Evolutionary conservation across 2,888 invertebrate species (phyloP).

Genomic region (Aleiodes leptofemur): DNA sequence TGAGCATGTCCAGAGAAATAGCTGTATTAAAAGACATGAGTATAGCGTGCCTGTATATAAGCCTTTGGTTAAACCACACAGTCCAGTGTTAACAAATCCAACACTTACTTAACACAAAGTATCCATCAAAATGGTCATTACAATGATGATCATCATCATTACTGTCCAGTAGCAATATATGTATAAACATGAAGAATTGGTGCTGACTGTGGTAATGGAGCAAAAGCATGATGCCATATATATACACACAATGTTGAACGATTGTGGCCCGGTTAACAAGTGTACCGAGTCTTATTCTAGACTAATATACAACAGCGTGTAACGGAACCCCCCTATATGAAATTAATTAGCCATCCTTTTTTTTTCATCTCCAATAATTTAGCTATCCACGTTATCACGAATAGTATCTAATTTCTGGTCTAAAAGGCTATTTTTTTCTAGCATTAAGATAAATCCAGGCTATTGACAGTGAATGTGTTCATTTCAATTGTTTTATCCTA

Average conservation of each 20-base stretch:
- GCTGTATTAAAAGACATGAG: not conserved
- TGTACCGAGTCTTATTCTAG: slow-evolving; percentile 68
- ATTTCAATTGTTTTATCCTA: slow-evolving; percentile 29
- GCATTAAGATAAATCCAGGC: not conserved
- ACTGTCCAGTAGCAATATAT: slow-evolving; percentile 34
- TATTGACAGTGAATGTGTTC: not conserved
- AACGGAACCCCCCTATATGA: slow-evolving; percentile 35
- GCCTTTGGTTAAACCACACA: slow-evolving; percentile 5
- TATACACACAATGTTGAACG: slow-evolving; percentile 52
- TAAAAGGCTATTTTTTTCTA: not conserved
- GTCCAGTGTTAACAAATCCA: slow-evolving; percentile 16
- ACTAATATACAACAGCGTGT: slow-evolving; percentile 46
- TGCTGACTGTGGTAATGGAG: slow-evolving; percentile 45
- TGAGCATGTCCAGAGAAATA: slow-evolving; percentile 7
- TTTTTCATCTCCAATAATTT: slow-evolving; percentile 23
- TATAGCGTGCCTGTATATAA: not conserved
- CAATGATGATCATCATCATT: not conserved
- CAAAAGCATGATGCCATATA: slow-evolving; percentile 38
- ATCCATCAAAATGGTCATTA: slow-evolving; percentile 27
- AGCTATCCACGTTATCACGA: slow-evolving; percentile 1
- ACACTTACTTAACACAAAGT: slow-evolving; percentile 17
- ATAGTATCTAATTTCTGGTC: not conserved
- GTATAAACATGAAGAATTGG: slow-evolving; percentile 44
- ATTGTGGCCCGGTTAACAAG: slow-evolving; percentile 72
- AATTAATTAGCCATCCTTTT: slow-evolving; percentile 51